A percentile compares a stretch with the other conserved stretches of the same genome.
Evolutionary conservation across 2,797 vertebrate species (phyloP).

Genomic region (Margarornis squamiger): DNA sequence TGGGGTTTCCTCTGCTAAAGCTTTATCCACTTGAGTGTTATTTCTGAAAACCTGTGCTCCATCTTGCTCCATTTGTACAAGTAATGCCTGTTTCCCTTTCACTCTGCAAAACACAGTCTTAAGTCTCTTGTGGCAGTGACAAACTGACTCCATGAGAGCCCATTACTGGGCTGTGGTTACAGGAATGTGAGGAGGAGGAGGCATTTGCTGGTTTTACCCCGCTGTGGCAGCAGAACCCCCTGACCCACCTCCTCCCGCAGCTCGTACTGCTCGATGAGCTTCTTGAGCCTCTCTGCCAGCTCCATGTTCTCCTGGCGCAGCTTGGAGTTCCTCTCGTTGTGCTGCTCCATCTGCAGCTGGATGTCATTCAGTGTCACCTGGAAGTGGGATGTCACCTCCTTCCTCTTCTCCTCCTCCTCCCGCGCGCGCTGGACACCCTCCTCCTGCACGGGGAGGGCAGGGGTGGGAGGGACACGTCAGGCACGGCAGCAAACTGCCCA

Average conservation of each 20-base stretch:
- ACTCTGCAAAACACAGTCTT: background rate
- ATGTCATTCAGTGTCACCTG: slow-evolving; percentile 97
- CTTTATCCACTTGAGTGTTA: background rate
- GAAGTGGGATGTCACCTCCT: slow-evolving; percentile 97
- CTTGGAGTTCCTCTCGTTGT: slow-evolving; percentile 93
- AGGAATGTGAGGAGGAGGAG: background rate
- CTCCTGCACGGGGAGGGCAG: slow-evolving; percentile 76
- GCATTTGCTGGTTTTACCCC: background rate
- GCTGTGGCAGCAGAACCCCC: accelerated
- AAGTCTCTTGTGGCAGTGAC: background rate
- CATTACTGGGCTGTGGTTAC: background rate
- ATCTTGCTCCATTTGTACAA: background rate
- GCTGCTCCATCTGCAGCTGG: slow-evolving; percentile 98
- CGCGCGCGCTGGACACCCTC: slow-evolving; percentile 92
- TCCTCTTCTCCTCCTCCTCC: slow-evolving; percentile 96
- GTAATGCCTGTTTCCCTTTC: background rate
- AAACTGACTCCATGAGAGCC: background rate
- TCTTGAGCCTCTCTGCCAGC: slow-evolving; percentile 94
- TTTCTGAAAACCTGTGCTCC: background rate
- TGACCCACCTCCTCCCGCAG: slow-evolving; percentile 90
- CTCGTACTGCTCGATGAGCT: slow-evolving; percentile 97
- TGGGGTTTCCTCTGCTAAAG: background rate
- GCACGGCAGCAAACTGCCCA: too few species aligned
- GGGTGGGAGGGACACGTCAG: background rate
- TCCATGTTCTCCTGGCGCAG: slow-evolving; percentile 96